Conservation (phyloP, 2,113 vertebrate genomes). For the Melanerpes aurifrons region DNA sequence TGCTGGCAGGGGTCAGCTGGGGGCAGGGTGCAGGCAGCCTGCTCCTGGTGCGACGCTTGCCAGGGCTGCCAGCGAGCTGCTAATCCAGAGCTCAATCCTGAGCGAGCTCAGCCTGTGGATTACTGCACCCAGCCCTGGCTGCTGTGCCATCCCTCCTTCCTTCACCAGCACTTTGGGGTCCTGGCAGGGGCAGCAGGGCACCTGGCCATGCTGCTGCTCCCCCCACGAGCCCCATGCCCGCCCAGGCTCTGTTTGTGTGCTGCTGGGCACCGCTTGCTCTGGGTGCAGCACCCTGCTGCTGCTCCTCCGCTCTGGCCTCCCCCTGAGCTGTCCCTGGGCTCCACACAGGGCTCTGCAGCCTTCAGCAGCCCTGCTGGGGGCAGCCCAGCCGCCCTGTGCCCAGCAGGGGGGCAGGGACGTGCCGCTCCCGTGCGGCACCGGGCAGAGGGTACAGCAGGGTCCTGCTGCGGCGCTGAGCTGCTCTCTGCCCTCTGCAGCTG, state of each 20-base stretch:
- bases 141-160: neutral
- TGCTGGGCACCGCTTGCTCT: neutral
- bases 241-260: neutral
- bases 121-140: neutral
- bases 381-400: neutral
- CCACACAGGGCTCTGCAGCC: neutral
- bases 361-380: neutral
- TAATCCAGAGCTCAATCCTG: neutral
- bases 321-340: neutral
- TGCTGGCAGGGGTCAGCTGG: neutral
- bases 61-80: neutral
- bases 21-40: neutral
- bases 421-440: accelerated
- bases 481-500: constrained; percentile 77
- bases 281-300: neutral
- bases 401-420: accelerated
- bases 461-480: neutral
- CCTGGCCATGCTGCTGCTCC: neutral
- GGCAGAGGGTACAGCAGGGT: accelerated
- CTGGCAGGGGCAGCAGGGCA: neutral
- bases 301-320: neutral
- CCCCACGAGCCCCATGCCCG: neutral
- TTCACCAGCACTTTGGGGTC: neutral
- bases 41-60: neutral
- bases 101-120: neutral